Conservation (phyloP, 2,113 vertebrate genomes). For the Elephantulus edwardii region DNA sequence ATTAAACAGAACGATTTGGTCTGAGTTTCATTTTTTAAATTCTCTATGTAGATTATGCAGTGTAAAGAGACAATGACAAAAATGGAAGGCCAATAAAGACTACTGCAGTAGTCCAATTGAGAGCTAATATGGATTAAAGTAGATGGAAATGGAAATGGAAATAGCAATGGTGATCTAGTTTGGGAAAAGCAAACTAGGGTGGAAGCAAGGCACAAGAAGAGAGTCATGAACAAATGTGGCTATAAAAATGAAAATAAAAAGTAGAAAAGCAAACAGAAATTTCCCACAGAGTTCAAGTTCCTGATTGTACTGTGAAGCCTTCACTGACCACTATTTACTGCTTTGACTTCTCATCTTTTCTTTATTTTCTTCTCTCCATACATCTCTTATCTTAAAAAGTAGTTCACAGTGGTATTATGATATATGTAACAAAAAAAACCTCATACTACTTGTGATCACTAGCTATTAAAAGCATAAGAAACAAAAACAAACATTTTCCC, state of each 20-base stretch:
- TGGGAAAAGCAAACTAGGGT: neutral
- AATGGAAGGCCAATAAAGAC: neutral
- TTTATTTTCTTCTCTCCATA: neutral
- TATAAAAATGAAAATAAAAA: neutral
- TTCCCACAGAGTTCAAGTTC: neutral
- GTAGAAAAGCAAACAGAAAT: neutral
- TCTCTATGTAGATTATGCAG: neutral
- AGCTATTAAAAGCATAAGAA: neutral
- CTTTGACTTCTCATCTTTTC: neutral
- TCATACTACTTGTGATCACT: neutral
- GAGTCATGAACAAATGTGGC: neutral
- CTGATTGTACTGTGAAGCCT: neutral
- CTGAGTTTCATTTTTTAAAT: neutral
- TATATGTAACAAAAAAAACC: neutral
- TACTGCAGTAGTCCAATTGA: neutral
- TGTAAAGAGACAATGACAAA: neutral
- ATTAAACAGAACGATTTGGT: neutral
- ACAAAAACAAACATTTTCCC: constrained; percentile 3
- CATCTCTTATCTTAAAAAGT: neutral
- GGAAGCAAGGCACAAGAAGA: neutral
- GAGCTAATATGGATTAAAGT: neutral
- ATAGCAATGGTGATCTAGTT: neutral
- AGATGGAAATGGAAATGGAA: neutral
- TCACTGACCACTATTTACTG: neutral
- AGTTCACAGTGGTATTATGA: neutral